These are phyloP conservation scores for Hypena proboscidalis DNA, from an alignment of 2,888 invertebrate species.

Conservation along the genomic window DNA sequence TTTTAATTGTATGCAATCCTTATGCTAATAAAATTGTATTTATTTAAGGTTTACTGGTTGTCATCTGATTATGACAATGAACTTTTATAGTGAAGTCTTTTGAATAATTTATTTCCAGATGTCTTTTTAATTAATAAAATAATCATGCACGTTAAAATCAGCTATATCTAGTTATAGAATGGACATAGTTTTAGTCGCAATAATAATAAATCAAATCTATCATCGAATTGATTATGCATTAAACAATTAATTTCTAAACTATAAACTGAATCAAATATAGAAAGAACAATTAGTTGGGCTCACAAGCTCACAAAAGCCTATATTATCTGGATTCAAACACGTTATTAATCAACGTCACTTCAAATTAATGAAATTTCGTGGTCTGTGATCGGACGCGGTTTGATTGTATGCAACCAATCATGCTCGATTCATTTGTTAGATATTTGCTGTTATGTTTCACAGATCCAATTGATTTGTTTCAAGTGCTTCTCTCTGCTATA, in stretches of 20 bases:
- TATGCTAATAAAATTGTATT: too few species aligned
- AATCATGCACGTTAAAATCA: too few species aligned
- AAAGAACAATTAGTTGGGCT: not conserved
- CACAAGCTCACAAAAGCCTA: not conserved
- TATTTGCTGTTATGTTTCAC: not conserved
- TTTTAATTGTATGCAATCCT: too few species aligned
- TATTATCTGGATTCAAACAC: slow-evolving; percentile 1
- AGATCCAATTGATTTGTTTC: not conserved
- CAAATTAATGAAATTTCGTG: slow-evolving; percentile 6
- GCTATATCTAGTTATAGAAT: too few species aligned
- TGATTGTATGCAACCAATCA: slow-evolving; percentile 1
- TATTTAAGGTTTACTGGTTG: too few species aligned
- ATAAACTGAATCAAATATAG: not conserved
- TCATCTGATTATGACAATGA: too few species aligned
- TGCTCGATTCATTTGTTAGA: slow-evolving; percentile 8
- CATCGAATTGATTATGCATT: slow-evolving; percentile 2
- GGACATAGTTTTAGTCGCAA: too few species aligned
- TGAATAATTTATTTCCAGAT: too few species aligned
- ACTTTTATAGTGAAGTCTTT: too few species aligned
- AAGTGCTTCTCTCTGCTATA: slow-evolving; percentile 15
- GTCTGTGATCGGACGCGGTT: slow-evolving; percentile 5
- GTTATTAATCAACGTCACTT: slow-evolving; percentile 6
- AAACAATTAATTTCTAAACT: not conserved
- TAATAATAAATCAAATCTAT: too few species aligned
- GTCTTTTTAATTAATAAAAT: too few species aligned